Evolutionary conservation across 1,140 invertebrate species (phyloP).

Genomic region (Chymomyza costata): DNA sequence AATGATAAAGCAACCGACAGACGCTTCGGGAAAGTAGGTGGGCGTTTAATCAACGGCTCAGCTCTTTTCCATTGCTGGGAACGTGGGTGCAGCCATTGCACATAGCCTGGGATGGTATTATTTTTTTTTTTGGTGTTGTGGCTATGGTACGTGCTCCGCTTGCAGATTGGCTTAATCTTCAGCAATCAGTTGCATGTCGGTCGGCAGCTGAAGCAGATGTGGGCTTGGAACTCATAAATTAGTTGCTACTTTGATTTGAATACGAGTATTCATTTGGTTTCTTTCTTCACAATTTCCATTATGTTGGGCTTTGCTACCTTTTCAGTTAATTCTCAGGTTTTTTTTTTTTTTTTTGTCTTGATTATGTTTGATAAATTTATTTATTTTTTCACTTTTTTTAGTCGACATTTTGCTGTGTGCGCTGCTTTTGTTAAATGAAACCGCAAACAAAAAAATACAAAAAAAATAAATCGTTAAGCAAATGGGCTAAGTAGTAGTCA

Average conservation of each 20-base stretch:
- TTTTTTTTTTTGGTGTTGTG: slow-evolving; percentile 11
- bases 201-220: slow-evolving; percentile 5
- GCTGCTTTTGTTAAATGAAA: slow-evolving; percentile 23
- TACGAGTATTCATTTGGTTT: no score
- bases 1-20: slow-evolving; percentile 2
- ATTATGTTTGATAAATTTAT: slow-evolving; percentile 29
- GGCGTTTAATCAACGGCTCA: slow-evolving; percentile 39
- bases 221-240: slow-evolving; percentile 39
- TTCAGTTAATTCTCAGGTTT: slow-evolving; percentile 28
- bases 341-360: slow-evolving; percentile 26
- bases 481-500: slow-evolving; percentile 24
- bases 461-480: slow-evolving; percentile 25
- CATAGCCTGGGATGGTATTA: no score
- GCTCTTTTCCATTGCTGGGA: slow-evolving; percentile 7
- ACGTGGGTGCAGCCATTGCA: slow-evolving; percentile 36
- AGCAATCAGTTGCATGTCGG: slow-evolving; percentile 10
- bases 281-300: no score
- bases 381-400: slow-evolving; percentile 9
- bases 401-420: slow-evolving; percentile 6
- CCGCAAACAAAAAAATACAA: slow-evolving; percentile 16
- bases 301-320: slow-evolving; percentile 21
- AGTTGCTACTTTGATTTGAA: slow-evolving; percentile 45
- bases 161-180: slow-evolving; percentile 15
- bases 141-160: slow-evolving; percentile 32
- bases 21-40: slow-evolving; percentile 42